These are phyloP conservation scores for Drosophila ogumai DNA, from an alignment of 1,140 invertebrate genomes.

Conservation along the genomic window DNA sequence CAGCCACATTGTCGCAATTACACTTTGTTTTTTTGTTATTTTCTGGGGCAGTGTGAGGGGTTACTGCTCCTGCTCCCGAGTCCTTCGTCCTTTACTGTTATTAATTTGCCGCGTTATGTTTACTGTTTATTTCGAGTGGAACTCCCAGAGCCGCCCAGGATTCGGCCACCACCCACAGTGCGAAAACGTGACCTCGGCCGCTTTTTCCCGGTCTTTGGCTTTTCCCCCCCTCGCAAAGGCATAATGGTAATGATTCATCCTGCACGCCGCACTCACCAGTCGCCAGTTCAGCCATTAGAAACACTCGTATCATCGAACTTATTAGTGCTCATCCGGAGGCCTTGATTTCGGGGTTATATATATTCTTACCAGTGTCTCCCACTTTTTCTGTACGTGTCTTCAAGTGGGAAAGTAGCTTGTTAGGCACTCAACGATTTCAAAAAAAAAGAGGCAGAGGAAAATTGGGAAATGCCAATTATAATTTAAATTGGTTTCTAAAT, in stretches of 20 bases:
- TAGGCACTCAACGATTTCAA: constrained; percentile 64
- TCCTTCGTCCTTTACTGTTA: constrained; percentile 29
- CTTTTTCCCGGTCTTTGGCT: constrained; percentile 31
- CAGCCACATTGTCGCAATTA: constrained; percentile 83
- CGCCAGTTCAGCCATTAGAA: constrained; percentile 13
- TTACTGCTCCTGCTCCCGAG: constrained; percentile 5
- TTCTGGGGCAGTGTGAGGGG: no score
- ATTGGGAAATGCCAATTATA: constrained; percentile 8
- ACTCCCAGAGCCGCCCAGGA: constrained; percentile 7
- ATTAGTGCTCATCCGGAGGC: constrained; percentile 52
- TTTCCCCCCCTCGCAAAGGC: neutral
- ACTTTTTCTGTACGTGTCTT: constrained; percentile 49
- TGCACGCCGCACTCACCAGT: constrained; percentile 34
- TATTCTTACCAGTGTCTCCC: constrained; percentile 23
- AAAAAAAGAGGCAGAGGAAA: neutral
- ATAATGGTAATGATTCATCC: constrained; percentile 63
- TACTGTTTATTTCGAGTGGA: constrained; percentile 74
- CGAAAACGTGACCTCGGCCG: constrained; percentile 77
- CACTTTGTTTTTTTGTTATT: constrained; percentile 48
- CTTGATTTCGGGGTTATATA: constrained; percentile 15
- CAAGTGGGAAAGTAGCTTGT: constrained; percentile 82
- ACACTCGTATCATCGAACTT: constrained; percentile 49
- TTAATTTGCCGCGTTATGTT: constrained; percentile 76
- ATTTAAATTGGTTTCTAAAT: neutral
- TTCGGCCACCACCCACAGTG: constrained; percentile 73